Conservation (phyloP, 2,113 vertebrate species). For the Prinia subflava region DNA sequence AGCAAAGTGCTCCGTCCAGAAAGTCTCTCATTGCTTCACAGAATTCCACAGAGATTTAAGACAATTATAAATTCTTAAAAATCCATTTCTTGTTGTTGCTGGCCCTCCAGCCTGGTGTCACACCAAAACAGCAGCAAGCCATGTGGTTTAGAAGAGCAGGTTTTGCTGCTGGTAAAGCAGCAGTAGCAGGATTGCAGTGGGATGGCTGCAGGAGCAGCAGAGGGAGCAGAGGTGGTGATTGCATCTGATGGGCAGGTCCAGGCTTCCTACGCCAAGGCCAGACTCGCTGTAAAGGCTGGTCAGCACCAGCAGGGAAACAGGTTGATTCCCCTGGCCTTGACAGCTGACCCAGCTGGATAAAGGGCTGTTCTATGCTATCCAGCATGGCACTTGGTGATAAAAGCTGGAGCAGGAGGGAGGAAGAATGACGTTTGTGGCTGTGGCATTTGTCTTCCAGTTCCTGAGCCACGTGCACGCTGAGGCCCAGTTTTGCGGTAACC, state of each 20-base stretch:
- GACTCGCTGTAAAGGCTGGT: rapidly evolving
- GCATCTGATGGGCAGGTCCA: rapidly evolving
- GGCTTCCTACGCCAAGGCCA: rapidly evolving
- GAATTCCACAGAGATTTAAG: not conserved
- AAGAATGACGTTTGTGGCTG: not conserved
- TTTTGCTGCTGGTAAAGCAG: not conserved
- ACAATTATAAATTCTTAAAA: not conserved
- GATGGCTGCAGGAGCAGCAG: not conserved
- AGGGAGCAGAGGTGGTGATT: rapidly evolving
- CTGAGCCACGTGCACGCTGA: rapidly evolving
- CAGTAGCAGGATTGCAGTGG: rapidly evolving
- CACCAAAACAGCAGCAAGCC: not conserved
- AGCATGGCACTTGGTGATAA: rapidly evolving
- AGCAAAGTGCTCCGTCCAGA: not conserved
- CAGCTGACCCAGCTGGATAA: not conserved
- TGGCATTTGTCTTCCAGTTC: not conserved
- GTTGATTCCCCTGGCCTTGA: not conserved
- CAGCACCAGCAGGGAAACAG: not conserved
- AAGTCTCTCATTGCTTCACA: not conserved
- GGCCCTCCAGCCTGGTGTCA: not conserved
- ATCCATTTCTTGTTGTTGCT: not conserved
- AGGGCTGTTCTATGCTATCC: not conserved
- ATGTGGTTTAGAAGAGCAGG: not conserved
- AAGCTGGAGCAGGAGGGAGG: not conserved
- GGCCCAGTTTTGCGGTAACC: not conserved